These are phyloP conservation scores for Thaumatotibia leucotreta DNA, from an alignment of 1,140 invertebrate species.

Conservation along the genomic window DNA sequence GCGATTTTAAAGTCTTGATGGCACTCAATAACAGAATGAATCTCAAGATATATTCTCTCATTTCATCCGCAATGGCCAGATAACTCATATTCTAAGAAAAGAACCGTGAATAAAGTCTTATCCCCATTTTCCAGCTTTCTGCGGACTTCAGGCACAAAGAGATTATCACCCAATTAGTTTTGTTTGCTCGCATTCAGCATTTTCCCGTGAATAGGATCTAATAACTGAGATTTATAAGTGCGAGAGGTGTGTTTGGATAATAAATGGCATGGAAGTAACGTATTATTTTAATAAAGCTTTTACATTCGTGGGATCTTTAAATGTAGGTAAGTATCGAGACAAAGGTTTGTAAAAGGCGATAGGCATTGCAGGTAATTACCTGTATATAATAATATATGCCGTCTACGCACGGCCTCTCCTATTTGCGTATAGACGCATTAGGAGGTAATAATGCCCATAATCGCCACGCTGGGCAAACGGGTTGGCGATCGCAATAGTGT, in stretches of 20 bases:
- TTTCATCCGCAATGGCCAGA: background rate
- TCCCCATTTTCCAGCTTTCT: background rate
- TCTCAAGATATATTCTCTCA: background rate
- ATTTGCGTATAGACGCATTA: no score
- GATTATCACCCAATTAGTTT: slow-evolving; percentile 6
- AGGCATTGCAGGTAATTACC: no score
- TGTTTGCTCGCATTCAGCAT: slow-evolving; percentile 7
- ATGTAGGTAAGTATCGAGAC: no score
- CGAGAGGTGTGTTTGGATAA: slow-evolving; percentile 44
- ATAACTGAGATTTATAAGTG: slow-evolving; percentile 41
- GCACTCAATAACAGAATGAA: background rate
- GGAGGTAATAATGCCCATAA: no score
- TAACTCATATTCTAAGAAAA: background rate
- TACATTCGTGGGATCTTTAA: no score
- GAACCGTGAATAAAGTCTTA: slow-evolving; percentile 2
- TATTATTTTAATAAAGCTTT: no score
- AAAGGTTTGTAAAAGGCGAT: no score
- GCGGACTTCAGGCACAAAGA: background rate
- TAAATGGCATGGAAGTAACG: slow-evolving; percentile 28
- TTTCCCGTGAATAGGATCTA: slow-evolving; percentile 21
- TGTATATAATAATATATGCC: no score
- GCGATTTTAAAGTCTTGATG: background rate
- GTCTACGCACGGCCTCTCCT: no score
- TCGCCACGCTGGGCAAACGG: no score
- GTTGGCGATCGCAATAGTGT: no score